Percentiles rank a stretch among this genome's conserved stretches.
These are phyloP conservation scores for Lobophora halterata DNA, from an alignment of 2,888 invertebrate species.

Conservation along the genomic window DNA sequence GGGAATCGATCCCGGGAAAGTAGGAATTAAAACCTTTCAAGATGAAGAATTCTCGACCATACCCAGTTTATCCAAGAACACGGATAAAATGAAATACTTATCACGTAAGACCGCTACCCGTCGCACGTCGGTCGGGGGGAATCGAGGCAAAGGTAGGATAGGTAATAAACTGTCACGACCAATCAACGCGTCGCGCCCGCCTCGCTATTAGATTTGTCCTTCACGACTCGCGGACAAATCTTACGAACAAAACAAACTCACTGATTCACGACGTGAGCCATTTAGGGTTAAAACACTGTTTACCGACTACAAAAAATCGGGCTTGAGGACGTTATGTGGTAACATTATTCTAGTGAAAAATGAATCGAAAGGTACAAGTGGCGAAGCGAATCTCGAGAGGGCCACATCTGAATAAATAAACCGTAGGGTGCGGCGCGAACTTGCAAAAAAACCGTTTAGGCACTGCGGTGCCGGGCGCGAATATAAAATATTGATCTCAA, in stretches of 20 bases:
- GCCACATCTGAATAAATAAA: conserved; percentile 62
- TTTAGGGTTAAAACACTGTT: conserved; percentile 36
- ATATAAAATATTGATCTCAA: conserved; percentile 77
- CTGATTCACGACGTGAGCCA: conserved; percentile 27
- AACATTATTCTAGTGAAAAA: conserved; percentile 69
- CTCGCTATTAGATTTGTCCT: conserved; percentile 47
- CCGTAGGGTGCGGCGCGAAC: conserved; percentile 48
- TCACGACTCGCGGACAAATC: conserved; percentile 34
- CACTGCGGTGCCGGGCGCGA: conserved; percentile 57
- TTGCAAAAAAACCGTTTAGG: conserved; percentile 60
- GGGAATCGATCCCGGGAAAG: too few species aligned
- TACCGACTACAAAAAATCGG: conserved; percentile 36
- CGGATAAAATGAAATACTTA: conserved; percentile 67
- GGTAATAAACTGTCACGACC: conserved; percentile 51
- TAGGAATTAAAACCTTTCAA: conserved; percentile 55
- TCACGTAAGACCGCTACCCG: conserved; percentile 55
- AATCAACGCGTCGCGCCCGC: conserved; percentile 46
- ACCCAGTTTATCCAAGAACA: conserved; percentile 49
- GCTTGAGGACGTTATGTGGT: conserved; percentile 53
- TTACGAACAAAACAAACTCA: conserved; percentile 21
- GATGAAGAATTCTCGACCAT: conserved; percentile 45
- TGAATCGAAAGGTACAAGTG: conserved; percentile 68
- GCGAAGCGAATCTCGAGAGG: conserved; percentile 59
- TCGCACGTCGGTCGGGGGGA: conserved; percentile 36
- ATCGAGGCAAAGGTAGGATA: conserved; percentile 42